These are phyloP conservation scores for Antheraea mylitta DNA, from an alignment of 1,140 invertebrate genomes.

Conservation along the genomic window DNA sequence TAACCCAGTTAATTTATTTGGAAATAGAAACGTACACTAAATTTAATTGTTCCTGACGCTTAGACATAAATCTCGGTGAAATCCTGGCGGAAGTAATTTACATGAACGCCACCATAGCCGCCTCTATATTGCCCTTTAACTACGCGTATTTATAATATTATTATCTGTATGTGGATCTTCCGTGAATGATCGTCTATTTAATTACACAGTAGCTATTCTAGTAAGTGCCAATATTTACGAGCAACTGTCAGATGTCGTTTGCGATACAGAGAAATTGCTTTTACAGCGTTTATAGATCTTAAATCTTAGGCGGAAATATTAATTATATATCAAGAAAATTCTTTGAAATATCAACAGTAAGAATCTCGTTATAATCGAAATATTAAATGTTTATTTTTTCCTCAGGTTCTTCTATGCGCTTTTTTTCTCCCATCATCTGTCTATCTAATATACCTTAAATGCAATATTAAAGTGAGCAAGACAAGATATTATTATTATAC, in stretches of 20 bases:
- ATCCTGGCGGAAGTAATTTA: slow-evolving; percentile 70
- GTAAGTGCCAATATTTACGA: neutral
- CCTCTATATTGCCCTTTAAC: slow-evolving; percentile 50
- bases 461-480: too few relatives aligned
- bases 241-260: neutral
- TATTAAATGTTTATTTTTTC: too few relatives aligned
- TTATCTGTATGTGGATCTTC: slow-evolving; percentile 8
- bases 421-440: too few relatives aligned
- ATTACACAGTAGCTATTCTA: slow-evolving; percentile 19
- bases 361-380: too few relatives aligned
- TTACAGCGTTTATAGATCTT: neutral
- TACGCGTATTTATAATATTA: slow-evolving; percentile 16
- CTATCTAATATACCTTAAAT: too few relatives aligned
- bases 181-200: slow-evolving; percentile 15
- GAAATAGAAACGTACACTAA: slow-evolving; percentile 48
- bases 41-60: slow-evolving; percentile 69
- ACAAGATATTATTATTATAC: too few relatives aligned
- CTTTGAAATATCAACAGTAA: too few relatives aligned
- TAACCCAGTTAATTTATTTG: slow-evolving; percentile 60
- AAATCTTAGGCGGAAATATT: neutral
- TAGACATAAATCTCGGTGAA: slow-evolving; percentile 65
- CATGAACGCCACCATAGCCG: slow-evolving; percentile 57
- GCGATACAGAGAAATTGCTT: neutral
- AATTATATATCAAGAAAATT: too few relatives aligned
- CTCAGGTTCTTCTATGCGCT: too few relatives aligned